Evolutionary conservation across 2,113 vertebrate species (phyloP).

Genomic region (Pithys albifrons): DNA sequence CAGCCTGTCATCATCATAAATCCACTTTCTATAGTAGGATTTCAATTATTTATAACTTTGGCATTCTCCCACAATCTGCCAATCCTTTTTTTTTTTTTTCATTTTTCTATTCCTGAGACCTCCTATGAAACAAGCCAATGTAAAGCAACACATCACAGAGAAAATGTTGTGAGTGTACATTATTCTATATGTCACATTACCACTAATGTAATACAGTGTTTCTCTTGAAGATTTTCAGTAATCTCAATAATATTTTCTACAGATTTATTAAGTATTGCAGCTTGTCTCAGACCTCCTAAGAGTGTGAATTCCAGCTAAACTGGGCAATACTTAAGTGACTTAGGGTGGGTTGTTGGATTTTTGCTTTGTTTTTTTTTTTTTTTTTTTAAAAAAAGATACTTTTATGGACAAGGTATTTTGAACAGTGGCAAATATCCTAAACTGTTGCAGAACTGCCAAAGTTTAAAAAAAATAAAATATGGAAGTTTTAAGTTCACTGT

Average conservation of each 20-base stretch:
- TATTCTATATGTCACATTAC: neutral
- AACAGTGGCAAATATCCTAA: slow-evolving; percentile 36
- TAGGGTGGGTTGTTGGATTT: neutral
- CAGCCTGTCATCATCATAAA: too few relatives aligned
- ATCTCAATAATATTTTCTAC: neutral
- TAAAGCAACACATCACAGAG: neutral
- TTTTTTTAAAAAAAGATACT: neutral
- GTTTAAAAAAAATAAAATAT: neutral
- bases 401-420: neutral
- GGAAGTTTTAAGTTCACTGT: slow-evolving; percentile 13
- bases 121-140: neutral
- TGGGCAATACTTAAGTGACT: neutral
- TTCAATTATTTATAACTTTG: too few relatives aligned
- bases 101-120: neutral
- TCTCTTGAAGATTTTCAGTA: neutral
- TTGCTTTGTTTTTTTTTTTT: neutral
- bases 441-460: neutral
- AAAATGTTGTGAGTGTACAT: neutral
- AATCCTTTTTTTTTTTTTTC: neutral
- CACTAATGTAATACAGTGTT: neutral
- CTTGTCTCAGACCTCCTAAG: neutral
- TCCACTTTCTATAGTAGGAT: too few relatives aligned
- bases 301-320: neutral
- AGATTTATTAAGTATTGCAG: neutral
- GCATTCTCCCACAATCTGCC: neutral